Evolutionary conservation across 1,140 invertebrate species (phyloP), one percentile per base, ranked within the genome.

Genomic region (Cyclargus thomasi): DNA sequence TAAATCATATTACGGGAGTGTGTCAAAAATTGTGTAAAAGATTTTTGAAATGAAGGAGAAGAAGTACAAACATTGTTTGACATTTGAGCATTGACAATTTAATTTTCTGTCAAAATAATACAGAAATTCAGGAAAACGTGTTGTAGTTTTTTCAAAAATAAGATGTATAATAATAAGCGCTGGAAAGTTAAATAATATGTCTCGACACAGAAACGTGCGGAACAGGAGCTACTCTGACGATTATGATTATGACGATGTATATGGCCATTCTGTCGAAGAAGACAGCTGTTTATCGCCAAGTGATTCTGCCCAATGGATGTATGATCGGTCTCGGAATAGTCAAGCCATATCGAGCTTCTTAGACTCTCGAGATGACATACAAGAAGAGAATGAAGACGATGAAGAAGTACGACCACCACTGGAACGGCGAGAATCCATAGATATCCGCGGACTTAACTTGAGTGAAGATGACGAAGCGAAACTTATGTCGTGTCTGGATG

Each of bases 261-360:
- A 98, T 85, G 97, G 97, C 2, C 96, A 97, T 88, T 98, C 97
- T 18, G 94, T 98, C 21, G 97, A 98, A 89, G 97, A 97, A 77
- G 96, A 95, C 78, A 95, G 94, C 81, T 95, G 95, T 81, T 94
- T 97, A 68, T 99, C 97, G 22, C 97, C 97, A 6, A 95, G 95
- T 80, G 96, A 97, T 92, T 92, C 93, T 55, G 92, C 94, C 63
- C 95, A 97, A 79, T 99, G 97, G 90, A 94, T 98, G 77, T 99
- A 95, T 82, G 96, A 98, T 81, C 92, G 97, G 47, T 91, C 91
- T 17, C 83, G 91, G 63, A 93, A 92, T 68, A 92, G 93, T 78
- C 93, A 94, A 72, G 94, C 94, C 74, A 94, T 96, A 76, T 93
- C 94, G 29, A 92, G 94, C 0, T 97, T 95, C 77, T 88, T 96